These are phyloP conservation scores for Enteromius thamalakanensis DNA, from an alignment of 2,797 vertebrate species.

Conservation along the genomic window DNA sequence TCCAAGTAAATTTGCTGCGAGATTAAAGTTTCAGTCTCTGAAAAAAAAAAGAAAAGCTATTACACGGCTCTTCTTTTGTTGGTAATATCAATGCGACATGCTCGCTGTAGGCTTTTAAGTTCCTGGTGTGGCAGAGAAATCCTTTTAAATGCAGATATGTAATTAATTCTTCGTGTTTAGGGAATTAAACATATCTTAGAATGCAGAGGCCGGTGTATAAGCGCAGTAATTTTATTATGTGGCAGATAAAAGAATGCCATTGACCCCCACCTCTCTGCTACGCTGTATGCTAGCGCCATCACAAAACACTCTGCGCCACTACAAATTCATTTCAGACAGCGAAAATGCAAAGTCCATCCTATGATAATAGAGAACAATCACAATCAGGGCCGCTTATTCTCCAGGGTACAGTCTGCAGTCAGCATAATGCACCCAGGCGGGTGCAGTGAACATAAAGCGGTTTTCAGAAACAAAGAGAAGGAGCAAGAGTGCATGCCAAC, in stretches of 20 bases:
- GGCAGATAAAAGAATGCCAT: conserved; percentile 74
- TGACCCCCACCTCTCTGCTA: conserved; percentile 49
- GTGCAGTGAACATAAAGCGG: conserved; percentile 57
- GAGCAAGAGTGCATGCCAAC: conserved; percentile 42
- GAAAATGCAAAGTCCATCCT: conserved; percentile 62
- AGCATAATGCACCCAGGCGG: conserved; percentile 60
- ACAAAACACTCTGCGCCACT: conserved; percentile 60
- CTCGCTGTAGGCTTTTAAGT: conserved; percentile 64
- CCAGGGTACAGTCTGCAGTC: conserved; percentile 73
- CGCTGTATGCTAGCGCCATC: conserved; percentile 59
- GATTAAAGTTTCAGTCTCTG: conserved; percentile 68
- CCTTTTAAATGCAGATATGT: conserved; percentile 82
- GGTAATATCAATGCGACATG: conserved; percentile 74
- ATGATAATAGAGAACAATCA: conserved; percentile 81
- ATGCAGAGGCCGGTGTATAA: conserved; percentile 66
- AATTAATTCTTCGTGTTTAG: conserved; percentile 83
- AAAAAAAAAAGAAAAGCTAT: conserved; percentile 61
- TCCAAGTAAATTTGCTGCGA: conserved; percentile 72
- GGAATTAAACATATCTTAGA: conserved; percentile 77
- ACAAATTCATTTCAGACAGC: conserved; percentile 76
- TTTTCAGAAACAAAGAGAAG: conserved; percentile 62
- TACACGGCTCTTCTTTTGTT: conserved; percentile 67
- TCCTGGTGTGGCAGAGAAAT: conserved; percentile 59
- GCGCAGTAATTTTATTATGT: conserved; percentile 74
- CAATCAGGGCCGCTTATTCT: conserved; percentile 74